Percentiles rank a stretch among this genome's conserved stretches.
Evolutionary conservation across 2,113 vertebrate genomes (phyloP).

Genomic region (Rutilus rutilus): DNA sequence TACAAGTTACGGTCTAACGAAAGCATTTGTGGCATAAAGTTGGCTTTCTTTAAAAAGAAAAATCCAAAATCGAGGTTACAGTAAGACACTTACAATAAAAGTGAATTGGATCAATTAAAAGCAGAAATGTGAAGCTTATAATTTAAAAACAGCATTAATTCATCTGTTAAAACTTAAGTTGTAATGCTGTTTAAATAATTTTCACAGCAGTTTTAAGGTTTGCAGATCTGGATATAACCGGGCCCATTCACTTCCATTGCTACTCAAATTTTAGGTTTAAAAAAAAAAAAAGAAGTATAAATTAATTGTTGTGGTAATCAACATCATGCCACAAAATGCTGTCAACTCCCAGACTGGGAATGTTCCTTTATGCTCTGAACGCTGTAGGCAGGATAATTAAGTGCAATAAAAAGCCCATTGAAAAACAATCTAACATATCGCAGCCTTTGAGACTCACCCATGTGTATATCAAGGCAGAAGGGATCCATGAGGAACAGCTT

Average conservation of each 20-base stretch:
- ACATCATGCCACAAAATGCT: background rate
- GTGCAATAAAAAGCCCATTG: conserved; percentile 7
- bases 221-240: too few species aligned
- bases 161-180: too few species aligned
- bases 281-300: background rate
- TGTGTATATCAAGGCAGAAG: conserved; percentile 69
- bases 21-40: background rate
- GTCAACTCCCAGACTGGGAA: background rate
- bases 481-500: conserved; percentile 66
- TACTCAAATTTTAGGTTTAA: too few species aligned
- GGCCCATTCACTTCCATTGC: background rate
- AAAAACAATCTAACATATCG: conserved; percentile 3
- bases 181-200: too few species aligned
- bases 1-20: background rate
- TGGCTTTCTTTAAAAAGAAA: background rate
- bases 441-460: conserved; percentile 64
- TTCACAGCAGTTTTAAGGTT: too few species aligned
- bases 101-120: background rate
- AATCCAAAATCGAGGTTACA: background rate
- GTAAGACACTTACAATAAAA: background rate
- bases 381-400: conserved; percentile 20
- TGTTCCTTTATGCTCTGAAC: background rate
- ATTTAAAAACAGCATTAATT: background rate
- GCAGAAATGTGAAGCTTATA: background rate
- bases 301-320: background rate